Base-by-base conservation (phyloP, 2,797 vertebrate species). In the Poecilia gillii region DNA sequence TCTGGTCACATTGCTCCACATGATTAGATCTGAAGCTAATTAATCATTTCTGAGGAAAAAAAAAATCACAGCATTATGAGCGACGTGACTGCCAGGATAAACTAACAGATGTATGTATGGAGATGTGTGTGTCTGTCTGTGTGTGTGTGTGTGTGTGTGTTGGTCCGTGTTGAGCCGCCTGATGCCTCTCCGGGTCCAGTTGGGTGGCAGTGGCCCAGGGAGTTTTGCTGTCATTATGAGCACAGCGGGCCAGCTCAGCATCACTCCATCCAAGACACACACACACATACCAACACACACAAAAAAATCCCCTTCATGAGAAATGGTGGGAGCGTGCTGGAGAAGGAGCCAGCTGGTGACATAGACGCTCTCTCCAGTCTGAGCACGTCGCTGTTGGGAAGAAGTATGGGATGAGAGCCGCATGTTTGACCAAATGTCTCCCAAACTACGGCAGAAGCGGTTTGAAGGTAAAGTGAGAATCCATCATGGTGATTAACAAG, bases 171-270 rank as follows among this genome's bases (percentile, higher is more conserved):
- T 71, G 72, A 78, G 78, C 59, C 3, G 73, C 76, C 75, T 47
- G 68, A 81, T 70, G 85, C 72, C 71, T 82, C 62, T 76, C 49
- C 13, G 47, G 74, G 66, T 86, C 76, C 1, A 33, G 86, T 77
- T 79, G 79, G 80, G 84, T 84, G 89, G 90, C 86, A 88, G 89
- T 84, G 66, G 81, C 85, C 71, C 75, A 41, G 89, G 83, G 81
- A 91, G 87, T 80, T 80, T 76, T 78, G 73, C 87, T 84, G 84
- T 92, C 90, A 87, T 91, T 87, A 90, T 87, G 62, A 85, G 59
- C 5, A 14, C 77, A 59, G 39, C 23, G 9, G 77, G 85, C 87
- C 84, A 85, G 83, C 86, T 82, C 85, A 70, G 87, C 86, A 77
- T 72, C 28, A 72, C 85, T 87, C 79, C 74, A 76, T 77, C 84